Evolutionary conservation across 2,888 invertebrate species (phyloP).

Genomic region (Amphipyra tragopoginis): DNA sequence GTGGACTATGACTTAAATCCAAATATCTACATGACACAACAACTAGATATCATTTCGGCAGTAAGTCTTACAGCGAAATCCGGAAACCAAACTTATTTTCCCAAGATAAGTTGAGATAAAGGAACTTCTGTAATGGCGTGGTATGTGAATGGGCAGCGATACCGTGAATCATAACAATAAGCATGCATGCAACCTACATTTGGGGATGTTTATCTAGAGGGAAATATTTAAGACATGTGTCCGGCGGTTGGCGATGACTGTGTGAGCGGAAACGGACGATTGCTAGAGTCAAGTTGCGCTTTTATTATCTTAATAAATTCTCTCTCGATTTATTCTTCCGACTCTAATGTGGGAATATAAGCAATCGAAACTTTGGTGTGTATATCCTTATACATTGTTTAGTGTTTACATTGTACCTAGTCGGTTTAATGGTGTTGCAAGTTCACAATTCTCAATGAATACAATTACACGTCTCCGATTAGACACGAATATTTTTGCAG

Average conservation of each 20-base stretch:
- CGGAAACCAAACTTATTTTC: conserved; percentile 1
- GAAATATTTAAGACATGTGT: conserved; percentile 47
- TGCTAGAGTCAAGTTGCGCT: conserved; percentile 72
- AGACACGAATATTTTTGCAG: conserved; percentile 10
- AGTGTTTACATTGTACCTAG: not conserved
- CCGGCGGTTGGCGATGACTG: conserved; percentile 15
- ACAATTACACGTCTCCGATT: conserved; percentile 25
- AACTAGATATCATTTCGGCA: not conserved
- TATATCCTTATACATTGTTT: not conserved
- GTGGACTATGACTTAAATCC: too few species aligned
- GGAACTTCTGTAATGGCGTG: not conserved
- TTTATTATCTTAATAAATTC: conserved; percentile 63
- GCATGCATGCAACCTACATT: conserved; percentile 28
- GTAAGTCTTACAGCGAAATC: not conserved
- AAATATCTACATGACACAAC: too few species aligned
- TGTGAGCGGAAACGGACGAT: conserved; percentile 75
- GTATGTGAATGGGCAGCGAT: conserved; percentile 19
- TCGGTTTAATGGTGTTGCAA: conserved; percentile 4
- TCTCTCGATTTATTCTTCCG: conserved; percentile 58
- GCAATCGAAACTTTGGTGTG: conserved; percentile 13
- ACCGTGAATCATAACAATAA: conserved; percentile 29
- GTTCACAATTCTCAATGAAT: conserved; percentile 3
- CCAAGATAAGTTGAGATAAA: not conserved
- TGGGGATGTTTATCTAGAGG: conserved; percentile 42
- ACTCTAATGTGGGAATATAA: conserved; percentile 55